These are phyloP conservation scores for Ecdyonurus torrentis DNA, from an alignment of 2,888 invertebrate species.

Conservation along the genomic window DNA sequence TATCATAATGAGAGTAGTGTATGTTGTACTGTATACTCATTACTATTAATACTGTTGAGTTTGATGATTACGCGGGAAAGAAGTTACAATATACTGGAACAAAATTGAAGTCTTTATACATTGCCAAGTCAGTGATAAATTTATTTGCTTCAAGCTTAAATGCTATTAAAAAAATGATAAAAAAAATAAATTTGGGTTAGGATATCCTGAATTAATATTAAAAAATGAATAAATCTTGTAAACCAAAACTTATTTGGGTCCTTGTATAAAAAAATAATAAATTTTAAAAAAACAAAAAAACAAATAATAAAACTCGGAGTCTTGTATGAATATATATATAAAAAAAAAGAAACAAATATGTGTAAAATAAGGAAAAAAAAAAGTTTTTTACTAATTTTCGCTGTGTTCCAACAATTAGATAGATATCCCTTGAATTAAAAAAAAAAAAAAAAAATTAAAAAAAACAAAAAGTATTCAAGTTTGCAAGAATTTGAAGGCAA, in stretches of 20 bases:
- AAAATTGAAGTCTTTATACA: neutral
- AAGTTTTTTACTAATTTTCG: neutral
- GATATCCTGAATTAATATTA: neutral
- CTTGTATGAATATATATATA: neutral
- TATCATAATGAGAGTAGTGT: too few species aligned
- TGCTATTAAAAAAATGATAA: neutral
- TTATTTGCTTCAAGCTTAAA: neutral
- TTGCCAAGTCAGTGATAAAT: constrained; percentile 3
- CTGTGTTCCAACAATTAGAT: neutral
- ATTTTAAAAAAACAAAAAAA: neutral
- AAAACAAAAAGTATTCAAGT: too few species aligned
- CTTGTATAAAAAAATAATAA: neutral
- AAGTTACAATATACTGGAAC: neutral
- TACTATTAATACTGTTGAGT: too few species aligned
- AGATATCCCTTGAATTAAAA: neutral
- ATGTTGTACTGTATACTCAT: too few species aligned
- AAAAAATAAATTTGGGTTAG: neutral
- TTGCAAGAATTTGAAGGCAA: too few species aligned
- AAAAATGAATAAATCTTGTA: neutral
- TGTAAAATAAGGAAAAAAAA: neutral
- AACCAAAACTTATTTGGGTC: neutral
- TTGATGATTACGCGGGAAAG: neutral
- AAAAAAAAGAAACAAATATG: too few species aligned
- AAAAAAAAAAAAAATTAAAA: too few species aligned
- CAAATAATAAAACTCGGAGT: neutral